Conservation (phyloP, 2,113 vertebrate genomes). For the Nannospalax galili region DNA sequence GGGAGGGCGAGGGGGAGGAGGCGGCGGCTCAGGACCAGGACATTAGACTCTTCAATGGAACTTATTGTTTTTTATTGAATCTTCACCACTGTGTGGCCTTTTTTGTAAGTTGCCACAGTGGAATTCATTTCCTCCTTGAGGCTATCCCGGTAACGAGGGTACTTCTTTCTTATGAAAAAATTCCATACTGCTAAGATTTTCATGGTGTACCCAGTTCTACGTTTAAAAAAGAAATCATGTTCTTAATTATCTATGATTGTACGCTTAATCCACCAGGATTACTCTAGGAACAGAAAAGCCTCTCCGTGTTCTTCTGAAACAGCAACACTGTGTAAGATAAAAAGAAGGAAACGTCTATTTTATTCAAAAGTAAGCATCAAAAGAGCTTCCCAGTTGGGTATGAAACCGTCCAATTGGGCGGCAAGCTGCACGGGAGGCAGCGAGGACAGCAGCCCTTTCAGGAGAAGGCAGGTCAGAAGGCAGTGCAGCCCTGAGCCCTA, state of each 20-base stretch:
- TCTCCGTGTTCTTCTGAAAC: not conserved
- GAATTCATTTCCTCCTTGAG: constrained; percentile 25
- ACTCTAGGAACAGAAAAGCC: constrained; percentile 30
- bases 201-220: not conserved
- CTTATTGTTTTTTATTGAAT: not conserved
- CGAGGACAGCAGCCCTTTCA: not conserved
- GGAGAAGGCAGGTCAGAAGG: not conserved
- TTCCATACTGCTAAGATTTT: constrained; percentile 45
- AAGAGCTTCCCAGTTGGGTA: constrained; percentile 37
- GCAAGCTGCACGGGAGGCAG: not conserved
- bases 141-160: not conserved
- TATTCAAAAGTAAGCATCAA: constrained; percentile 55
- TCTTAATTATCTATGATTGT: constrained; percentile 59
- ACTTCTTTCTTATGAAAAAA: constrained; percentile 55
- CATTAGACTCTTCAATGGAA: not conserved
- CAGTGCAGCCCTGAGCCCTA: not conserved
- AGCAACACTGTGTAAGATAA: not conserved
- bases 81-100: constrained; percentile 7
- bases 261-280: not conserved
- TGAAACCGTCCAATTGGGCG: not conserved
- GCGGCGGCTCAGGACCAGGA: not conserved
- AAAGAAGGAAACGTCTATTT: constrained; percentile 38
- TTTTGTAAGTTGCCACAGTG: constrained; percentile 9
- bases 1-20: no score
- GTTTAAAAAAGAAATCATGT: constrained; percentile 16